These are phyloP conservation scores for Monochamus saltuarius DNA, from an alignment of 1,140 invertebrate species.

Conservation along the genomic window DNA sequence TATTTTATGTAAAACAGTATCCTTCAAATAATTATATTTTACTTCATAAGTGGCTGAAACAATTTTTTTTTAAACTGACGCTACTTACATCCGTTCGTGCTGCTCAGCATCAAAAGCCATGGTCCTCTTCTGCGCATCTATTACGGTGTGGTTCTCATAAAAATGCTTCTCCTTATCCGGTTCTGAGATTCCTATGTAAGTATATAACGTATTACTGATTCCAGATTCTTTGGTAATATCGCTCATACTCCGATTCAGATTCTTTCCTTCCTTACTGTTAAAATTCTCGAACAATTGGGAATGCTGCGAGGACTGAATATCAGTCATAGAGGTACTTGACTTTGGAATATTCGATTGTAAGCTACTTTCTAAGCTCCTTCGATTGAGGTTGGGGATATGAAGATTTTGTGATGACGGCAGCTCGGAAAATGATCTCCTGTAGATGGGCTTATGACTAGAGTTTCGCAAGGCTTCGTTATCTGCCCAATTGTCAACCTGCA, in stretches of 20 bases:
- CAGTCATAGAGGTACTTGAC: conserved; percentile 49
- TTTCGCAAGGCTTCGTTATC: conserved; percentile 55
- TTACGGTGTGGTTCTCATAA: conserved; percentile 48
- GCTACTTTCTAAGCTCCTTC: conserved; percentile 55
- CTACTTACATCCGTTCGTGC: conserved; percentile 45
- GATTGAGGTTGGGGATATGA: conserved; percentile 46
- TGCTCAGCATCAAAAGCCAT: conserved; percentile 39
- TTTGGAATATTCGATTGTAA: conserved; percentile 43
- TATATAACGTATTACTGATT: conserved; percentile 53
- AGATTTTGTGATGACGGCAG: conserved; percentile 52
- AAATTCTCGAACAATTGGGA: conserved; percentile 18
- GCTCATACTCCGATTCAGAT: conserved; percentile 42
- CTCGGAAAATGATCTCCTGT: conserved; percentile 66
- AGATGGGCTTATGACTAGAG: conserved; percentile 58
- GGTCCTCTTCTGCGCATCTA: conserved; percentile 51
- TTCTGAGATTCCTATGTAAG: conserved; percentile 62
- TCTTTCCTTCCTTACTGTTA: conserved; percentile 28
- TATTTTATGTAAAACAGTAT: too few species aligned
- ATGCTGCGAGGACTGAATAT: conserved; percentile 43
- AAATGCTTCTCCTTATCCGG: conserved; percentile 48
- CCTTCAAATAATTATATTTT: too few species aligned
- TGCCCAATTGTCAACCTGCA: conserved; percentile 53
- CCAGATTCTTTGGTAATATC: conserved; percentile 37
- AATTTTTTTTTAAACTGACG: too few species aligned
- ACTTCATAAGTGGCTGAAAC: too few species aligned